These are phyloP conservation scores for Diplodus sargus DNA, from an alignment of 2,797 vertebrate species.

Conservation along the genomic window DNA sequence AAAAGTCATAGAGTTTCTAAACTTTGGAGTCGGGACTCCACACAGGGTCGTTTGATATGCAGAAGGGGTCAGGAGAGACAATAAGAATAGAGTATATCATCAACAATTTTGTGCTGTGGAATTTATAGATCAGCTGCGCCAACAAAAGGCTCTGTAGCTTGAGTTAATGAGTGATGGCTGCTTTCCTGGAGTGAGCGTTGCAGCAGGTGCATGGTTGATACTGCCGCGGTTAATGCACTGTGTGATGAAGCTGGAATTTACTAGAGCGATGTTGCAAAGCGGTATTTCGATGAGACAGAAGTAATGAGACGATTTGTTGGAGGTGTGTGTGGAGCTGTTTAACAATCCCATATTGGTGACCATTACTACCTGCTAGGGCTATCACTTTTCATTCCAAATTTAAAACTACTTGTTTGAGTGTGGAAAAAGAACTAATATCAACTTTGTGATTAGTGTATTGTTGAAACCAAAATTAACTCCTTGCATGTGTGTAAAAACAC, in stretches of 20 bases:
- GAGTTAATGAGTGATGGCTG: conserved; percentile 4
- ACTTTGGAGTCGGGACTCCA: conserved; percentile 4
- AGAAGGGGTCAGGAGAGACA: not conserved
- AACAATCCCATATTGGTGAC: not conserved
- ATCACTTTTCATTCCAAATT: not conserved
- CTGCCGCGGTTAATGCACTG: not conserved
- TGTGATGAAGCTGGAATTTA: not conserved
- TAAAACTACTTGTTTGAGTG: not conserved
- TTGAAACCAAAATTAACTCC: too few species aligned
- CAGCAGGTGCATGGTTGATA: not conserved
- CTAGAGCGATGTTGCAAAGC: not conserved
- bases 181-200: conserved; percentile 10
- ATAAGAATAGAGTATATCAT: not conserved
- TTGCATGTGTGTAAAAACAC: too few species aligned
- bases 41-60: conserved; percentile 19
- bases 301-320: not conserved
- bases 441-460: too few species aligned
- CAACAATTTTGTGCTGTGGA: not conserved
- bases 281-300: not conserved
- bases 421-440: not conserved
- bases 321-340: not conserved
- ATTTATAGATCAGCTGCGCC: conserved; percentile 4
- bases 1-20: conserved; percentile 22
- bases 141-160: not conserved
- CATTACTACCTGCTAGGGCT: not conserved